Conservation (phyloP, 30 jellyfish, hydroid and myxozoan genomes). For the Cassiopea andromeda region DNA sequence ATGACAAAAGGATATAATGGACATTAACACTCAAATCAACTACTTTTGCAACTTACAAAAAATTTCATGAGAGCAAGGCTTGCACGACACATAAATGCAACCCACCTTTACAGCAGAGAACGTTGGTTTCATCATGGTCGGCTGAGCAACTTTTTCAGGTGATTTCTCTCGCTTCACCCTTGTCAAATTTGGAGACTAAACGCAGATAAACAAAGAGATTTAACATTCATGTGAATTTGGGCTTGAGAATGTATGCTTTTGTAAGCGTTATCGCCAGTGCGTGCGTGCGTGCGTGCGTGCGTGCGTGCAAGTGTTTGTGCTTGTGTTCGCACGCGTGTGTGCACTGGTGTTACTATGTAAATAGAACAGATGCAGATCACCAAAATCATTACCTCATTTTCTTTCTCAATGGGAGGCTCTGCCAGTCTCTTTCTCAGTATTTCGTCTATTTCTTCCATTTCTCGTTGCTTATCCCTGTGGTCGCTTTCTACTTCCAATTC, state of each 20-base stretch:
- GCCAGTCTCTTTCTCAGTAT: constrained; percentile 75
- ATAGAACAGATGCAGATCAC: too few relatives aligned
- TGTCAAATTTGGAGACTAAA: constrained; percentile 49
- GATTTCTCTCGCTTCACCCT: constrained; percentile 60
- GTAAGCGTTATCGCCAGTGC: too few relatives aligned
- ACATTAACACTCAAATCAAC: too few relatives aligned
- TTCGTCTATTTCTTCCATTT: constrained; percentile 96
- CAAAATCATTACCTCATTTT: constrained; percentile 57
- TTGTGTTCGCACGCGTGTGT: too few relatives aligned
- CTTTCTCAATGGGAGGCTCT: constrained; percentile 69
- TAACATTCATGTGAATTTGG: too few relatives aligned
- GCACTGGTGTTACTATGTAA: too few relatives aligned
- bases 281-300: too few relatives aligned
- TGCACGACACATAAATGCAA: background rate
- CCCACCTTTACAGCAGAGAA: constrained; percentile 77
- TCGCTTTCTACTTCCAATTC: constrained; percentile 92
- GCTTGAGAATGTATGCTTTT: too few relatives aligned
- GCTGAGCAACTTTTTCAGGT: constrained; percentile 43
- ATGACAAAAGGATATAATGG: too few relatives aligned
- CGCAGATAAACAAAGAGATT: background rate
- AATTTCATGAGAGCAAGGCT: too few relatives aligned
- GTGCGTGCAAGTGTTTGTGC: too few relatives aligned
- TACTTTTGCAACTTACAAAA: too few relatives aligned
- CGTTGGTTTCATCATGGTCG: constrained; percentile 79
- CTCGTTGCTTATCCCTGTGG: constrained; percentile 90